These are phyloP conservation scores for Coenonympha arcania DNA, from an alignment of 2,888 invertebrate species.

Conservation along the genomic window DNA sequence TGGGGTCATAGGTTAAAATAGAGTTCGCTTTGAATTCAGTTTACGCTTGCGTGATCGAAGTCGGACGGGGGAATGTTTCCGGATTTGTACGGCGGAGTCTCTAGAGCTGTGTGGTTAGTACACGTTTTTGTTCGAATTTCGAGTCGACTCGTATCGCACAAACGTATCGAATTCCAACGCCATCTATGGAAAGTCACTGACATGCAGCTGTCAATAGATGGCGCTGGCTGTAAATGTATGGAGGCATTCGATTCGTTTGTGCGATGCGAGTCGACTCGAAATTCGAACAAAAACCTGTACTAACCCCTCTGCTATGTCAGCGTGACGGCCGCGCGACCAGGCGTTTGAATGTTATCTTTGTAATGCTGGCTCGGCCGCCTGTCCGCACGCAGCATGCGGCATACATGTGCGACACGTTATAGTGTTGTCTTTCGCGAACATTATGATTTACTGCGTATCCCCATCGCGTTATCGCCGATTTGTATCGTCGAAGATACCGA, in stretches of 20 bases:
- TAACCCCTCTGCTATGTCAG: too few species aligned
- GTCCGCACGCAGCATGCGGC: constrained; percentile 50
- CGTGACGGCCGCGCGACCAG: constrained; percentile 31
- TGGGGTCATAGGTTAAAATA: constrained; percentile 20
- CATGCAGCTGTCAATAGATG: too few species aligned
- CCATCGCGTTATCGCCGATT: constrained; percentile 28
- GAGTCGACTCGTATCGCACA: too few species aligned
- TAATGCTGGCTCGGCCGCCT: constrained; percentile 27
- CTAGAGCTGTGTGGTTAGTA: too few species aligned
- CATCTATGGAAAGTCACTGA: too few species aligned
- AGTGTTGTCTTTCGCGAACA: constrained; percentile 36
- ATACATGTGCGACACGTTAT: constrained; percentile 51
- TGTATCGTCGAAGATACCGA: constrained; percentile 28
- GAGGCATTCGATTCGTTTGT: too few species aligned
- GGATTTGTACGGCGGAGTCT: constrained; percentile 44
- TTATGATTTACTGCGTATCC: constrained; percentile 48
- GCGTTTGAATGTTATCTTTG: constrained; percentile 39
- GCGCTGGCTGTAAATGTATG: too few species aligned
- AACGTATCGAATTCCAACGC: too few species aligned
- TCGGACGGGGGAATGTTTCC: constrained; percentile 36
- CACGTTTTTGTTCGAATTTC: too few species aligned
- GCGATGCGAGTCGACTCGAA: too few species aligned
- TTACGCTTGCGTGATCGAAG: constrained; percentile 29
- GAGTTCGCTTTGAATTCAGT: constrained; percentile 20
- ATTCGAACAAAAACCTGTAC: too few species aligned